Evolutionary conservation across 2,797 vertebrate species (phyloP).

Genomic region (Manis crassicaudata): DNA sequence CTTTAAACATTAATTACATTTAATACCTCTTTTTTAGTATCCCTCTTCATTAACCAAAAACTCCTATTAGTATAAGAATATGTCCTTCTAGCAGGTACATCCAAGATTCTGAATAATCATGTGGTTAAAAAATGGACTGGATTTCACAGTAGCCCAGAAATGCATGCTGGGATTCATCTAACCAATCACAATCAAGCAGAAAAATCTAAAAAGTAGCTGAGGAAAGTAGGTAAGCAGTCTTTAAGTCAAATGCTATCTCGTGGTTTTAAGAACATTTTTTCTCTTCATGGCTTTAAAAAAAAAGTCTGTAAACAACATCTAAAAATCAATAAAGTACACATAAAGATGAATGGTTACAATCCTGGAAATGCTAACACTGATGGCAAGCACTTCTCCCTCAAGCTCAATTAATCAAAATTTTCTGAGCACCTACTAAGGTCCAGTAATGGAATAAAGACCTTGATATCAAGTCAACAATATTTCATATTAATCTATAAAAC

Average conservation of each 20-base stretch:
- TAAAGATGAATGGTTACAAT: not conserved
- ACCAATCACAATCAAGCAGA: not conserved
- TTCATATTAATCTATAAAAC: not conserved
- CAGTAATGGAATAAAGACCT: not conserved
- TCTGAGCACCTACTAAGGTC: not conserved
- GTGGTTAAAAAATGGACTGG: not conserved
- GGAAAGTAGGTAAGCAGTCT: not conserved
- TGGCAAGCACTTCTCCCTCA: not conserved
- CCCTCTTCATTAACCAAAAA: not conserved
- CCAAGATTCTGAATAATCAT: not conserved
- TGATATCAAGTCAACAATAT: not conserved
- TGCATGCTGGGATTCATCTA: not conserved
- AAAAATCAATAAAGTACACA: constrained; percentile 5
- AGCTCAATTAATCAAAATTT: not conserved
- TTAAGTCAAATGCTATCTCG: not conserved
- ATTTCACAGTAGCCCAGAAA: not conserved
- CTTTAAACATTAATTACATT: not conserved
- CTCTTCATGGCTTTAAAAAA: not conserved
- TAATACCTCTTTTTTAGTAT: not conserved
- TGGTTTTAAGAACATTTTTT: not conserved
- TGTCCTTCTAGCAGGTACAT: not conserved
- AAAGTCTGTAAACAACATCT: not conserved
- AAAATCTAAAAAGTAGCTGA: not conserved
- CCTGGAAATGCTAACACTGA: not conserved
- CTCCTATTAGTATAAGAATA: not conserved